A percentile compares a stretch with the other conserved stretches of the same genome.
These are phyloP conservation scores for Hypanus sabinus DNA, from an alignment of 2,113 vertebrate species.

Conservation along the genomic window DNA sequence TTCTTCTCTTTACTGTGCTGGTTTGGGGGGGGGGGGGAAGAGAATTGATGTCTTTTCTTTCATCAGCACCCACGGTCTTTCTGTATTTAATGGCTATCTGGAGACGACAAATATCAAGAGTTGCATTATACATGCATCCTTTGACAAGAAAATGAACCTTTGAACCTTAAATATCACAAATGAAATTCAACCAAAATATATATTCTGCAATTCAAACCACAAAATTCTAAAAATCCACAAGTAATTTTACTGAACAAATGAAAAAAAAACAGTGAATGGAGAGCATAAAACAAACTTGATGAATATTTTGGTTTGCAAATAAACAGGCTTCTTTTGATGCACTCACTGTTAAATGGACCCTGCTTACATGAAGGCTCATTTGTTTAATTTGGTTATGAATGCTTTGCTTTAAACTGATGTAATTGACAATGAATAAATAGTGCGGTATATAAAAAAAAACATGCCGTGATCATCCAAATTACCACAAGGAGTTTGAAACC, in stretches of 20 bases:
- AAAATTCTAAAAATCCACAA: not conserved
- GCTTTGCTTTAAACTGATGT: not conserved
- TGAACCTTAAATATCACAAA: not conserved
- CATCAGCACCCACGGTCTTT: too few species aligned
- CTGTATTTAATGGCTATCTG: too few species aligned
- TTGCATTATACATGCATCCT: too few species aligned
- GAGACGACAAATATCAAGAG: too few species aligned
- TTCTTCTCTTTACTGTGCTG: too few species aligned
- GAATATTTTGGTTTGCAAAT: conserved; percentile 8
- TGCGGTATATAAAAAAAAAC: not conserved
- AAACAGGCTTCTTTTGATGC: not conserved
- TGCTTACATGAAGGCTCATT: not conserved
- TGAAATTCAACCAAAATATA: not conserved
- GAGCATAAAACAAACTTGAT: not conserved
- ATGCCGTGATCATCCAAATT: not conserved
- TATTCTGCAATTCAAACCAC: not conserved
- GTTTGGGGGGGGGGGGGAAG: too few species aligned
- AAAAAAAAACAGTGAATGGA: not conserved
- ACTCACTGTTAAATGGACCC: not conserved
- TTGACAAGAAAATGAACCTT: too few species aligned
- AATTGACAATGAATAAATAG: not conserved
- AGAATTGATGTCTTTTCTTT: too few species aligned
- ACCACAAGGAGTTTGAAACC: not conserved
- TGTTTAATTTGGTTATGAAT: conserved; percentile 3
- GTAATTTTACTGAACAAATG: not conserved